Evolutionary conservation across 1,140 invertebrate genomes (phyloP), one percentile per base, ranked within the genome.

Genomic region (Tetragnatha versicolor): DNA sequence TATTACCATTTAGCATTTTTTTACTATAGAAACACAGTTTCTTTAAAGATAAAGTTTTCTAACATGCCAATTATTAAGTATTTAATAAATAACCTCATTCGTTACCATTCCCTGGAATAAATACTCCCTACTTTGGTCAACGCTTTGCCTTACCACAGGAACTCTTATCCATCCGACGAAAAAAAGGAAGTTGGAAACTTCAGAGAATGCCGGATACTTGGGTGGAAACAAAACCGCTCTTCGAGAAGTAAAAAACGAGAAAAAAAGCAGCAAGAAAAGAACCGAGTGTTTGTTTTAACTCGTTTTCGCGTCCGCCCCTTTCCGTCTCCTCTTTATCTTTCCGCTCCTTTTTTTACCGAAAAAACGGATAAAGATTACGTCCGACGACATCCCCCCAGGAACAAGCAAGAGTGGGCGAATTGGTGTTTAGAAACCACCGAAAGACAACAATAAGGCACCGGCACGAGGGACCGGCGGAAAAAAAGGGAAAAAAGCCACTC

Each of bases 381-480:
- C 55, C 55, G 63, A 22, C 55, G 17, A 49, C 22, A 68, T 25
- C 35, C 69, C 53, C 29, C 27, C 60, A 68, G 65, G 31, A 63
- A 51, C 12, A 2, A 17, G 10, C 47, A 29, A 61, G 42, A 53
- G 47, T 39, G 49, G 25, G 73, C 61, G 73, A 65, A 66, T 55
- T 66, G 61, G 47, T 77, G 61, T 77, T 77, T 77, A 77, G 73
- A 77, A 77, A 77, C 73, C 73, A 53, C 73, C 35, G 61, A 65
- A 77, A 42, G 60, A 77, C 73, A 77, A 77, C 73, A 77, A 60
- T 66, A 65, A 51, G 66, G 73, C n/a, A 27, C 35, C 17, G 39
- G n/a, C n/a, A n/a, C n/a, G n/a, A n/a, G n/a, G n/a, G n/a, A n/a
- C n/a, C n/a, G n/a, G n/a, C n/a, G n/a, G n/a, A 45, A 29, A 66